A percentile compares a stretch with the other conserved stretches of the same genome.
phyloP scores from a whole-genome alignment of 2,113 vertebrate genomes.

The Shinisaurus crocodilurus region DNA sequence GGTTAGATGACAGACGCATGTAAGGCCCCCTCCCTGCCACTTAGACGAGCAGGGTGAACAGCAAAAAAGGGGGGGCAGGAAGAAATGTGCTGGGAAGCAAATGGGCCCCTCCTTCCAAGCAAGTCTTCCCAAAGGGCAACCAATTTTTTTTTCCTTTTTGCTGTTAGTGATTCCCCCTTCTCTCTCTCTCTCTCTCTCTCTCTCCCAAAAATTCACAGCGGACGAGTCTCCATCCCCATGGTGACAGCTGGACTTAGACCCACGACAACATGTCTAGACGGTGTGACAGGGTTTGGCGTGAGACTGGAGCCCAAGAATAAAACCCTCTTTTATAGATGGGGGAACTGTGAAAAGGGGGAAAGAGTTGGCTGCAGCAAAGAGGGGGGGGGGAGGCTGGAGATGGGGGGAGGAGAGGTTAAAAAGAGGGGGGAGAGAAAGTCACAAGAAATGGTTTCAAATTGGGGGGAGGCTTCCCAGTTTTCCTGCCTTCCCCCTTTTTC shows the following conservation, averaged over 20 bases:
- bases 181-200: conserved; percentile 61
- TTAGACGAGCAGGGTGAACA: conserved; percentile 29
- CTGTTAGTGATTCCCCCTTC: conserved; percentile 31
- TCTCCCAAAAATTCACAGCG: conserved; percentile 84
- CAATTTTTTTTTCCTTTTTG: conserved; percentile 30
- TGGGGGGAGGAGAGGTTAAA: neutral
- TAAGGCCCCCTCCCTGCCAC: conserved; percentile 56
- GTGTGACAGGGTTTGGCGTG: conserved; percentile 83
- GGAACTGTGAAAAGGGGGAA: conserved; percentile 45
- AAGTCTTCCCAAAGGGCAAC: conserved; percentile 13
- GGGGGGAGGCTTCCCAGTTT: neutral
- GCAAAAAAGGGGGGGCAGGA: conserved; percentile 35
- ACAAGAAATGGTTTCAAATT: neutral
- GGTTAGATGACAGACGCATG: conserved; percentile 82
- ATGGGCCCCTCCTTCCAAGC: neutral
- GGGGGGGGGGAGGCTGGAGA: neutral
- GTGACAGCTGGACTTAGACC: conserved; percentile 85
- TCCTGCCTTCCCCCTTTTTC: neutral
- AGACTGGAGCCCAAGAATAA: conserved; percentile 82
- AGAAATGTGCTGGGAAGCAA: neutral
- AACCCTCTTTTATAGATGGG: conserved; percentile 75
- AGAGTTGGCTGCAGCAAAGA: neutral
- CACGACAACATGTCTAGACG: conserved; percentile 85
- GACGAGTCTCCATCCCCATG: conserved; percentile 88
- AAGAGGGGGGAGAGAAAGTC: neutral